Evolutionary conservation across 2,888 invertebrate species (phyloP), one percentile per base, ranked within the genome.

Genomic region (Eurytoma adleriae): DNA sequence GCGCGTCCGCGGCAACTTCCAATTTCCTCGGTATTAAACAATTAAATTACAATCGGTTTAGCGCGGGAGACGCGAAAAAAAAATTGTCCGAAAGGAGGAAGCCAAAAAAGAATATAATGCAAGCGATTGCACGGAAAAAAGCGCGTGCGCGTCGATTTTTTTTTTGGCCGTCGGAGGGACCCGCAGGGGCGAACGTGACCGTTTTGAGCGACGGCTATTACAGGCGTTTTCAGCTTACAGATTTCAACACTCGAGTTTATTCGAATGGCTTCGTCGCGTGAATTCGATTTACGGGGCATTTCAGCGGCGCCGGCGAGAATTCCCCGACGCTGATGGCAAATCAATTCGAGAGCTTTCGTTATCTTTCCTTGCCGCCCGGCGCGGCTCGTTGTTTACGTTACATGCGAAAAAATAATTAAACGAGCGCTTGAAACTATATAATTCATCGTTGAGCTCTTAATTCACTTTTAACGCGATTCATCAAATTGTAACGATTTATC

Each of bases 41-140:
- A 88, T 89, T 88, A 89, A 89, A 89, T 89, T 89, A 89, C 87
- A 88, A 88, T 88, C 86, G 86, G 85, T 82, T 75, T 71, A 75
- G 79, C 57, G 62, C 48, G 57, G 52, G 56, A 56, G 40, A 56
- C 40, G 52, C 62, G 56, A 48, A 56, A n/a, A 67, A 40, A 40
- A 40, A 40, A 40, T 7, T 13, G 54, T 54, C 30, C 30, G 20
- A 14, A 16, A 18, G 16, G 5, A 71, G 68, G 62, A 61, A 64
- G 7, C 50, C 40, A 54, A 67, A 67, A 40, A 56, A 62, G 48
- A 75, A 70, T 16, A 70, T 5, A 18, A 40, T 24, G 13, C 12
- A 20, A 50, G 27, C 57, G 12, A 62, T 67, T 67, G 67, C 14
- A 52, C 4, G n/a, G 30, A 54, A 72, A 61, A 74, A 61, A 20